Evolutionary conservation across 1,140 invertebrate genomes (phyloP).

Genomic region (Cylas formicarius): DNA sequence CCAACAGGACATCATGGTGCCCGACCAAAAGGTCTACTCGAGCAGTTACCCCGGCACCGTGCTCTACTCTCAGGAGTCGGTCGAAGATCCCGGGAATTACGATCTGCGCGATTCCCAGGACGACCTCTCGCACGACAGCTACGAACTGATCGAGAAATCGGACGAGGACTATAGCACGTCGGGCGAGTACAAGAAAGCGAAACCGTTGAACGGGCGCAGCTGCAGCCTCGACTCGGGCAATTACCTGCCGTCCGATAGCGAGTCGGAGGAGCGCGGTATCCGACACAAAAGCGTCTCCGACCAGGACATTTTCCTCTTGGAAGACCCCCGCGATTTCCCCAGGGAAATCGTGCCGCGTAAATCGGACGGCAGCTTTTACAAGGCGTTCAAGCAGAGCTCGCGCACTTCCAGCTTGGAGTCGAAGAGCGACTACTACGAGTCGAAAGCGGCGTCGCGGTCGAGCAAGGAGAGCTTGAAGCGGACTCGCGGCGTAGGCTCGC

Average conservation of each 20-base stretch:
- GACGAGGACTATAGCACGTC: conserved; percentile 46
- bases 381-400: conserved; percentile 55
- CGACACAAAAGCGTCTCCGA: conserved; percentile 51
- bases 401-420: conserved; percentile 59
- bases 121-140: conserved; percentile 82
- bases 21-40: conserved; percentile 62
- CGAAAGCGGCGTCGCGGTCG: conserved; percentile 53
- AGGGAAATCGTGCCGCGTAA: conserved; percentile 58
- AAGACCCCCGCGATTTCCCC: conserved; percentile 59
- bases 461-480: conserved; percentile 55
- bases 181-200: conserved; percentile 31
- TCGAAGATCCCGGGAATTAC: conserved; percentile 50
- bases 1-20: conserved; percentile 49
- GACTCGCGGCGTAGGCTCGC: conserved; percentile 44
- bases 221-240: conserved; percentile 63
- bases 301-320: conserved; percentile 57
- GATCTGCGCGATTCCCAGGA: conserved; percentile 68
- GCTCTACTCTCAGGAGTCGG: conserved; percentile 54
- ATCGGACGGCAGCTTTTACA: conserved; percentile 61
- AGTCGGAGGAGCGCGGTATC: conserved; percentile 55
- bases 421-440: conserved; percentile 58
- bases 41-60: conserved; percentile 77
- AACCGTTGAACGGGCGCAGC: conserved; percentile 44
- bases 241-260: conserved; percentile 52
- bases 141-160: conserved; percentile 72